Conservation (phyloP, 2,113 vertebrate species). For the Cyphomyrus discorhynchus region DNA sequence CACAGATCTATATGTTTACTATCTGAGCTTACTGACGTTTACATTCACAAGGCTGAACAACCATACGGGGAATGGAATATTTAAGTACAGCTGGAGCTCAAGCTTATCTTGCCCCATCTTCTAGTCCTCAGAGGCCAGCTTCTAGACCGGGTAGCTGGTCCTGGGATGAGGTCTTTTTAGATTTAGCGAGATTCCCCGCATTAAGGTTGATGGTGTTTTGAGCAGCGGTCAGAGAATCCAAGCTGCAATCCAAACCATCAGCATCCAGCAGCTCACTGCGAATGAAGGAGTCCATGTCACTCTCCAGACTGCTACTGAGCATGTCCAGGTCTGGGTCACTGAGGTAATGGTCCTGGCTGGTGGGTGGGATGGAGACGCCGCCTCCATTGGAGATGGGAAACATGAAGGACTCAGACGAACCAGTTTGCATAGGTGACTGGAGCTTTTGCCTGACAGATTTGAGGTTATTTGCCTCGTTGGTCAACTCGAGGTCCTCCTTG, state of each 20-base stretch:
- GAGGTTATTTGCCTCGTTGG: conserved; percentile 63
- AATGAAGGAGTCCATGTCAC: conserved; percentile 94
- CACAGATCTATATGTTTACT: background rate
- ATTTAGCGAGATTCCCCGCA: conserved; percentile 85
- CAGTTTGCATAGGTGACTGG: conserved; percentile 87
- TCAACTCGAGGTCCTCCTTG: conserved; percentile 67
- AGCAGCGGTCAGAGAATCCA: conserved; percentile 84
- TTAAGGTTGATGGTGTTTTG: conserved; percentile 87
- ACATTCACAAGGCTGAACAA: background rate
- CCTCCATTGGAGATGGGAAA: conserved; percentile 70
- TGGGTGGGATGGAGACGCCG: conserved; percentile 63
- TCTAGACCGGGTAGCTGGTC: conserved; percentile 95
- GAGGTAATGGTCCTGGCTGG: conserved; percentile 80
- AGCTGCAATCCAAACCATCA: conserved; percentile 95
- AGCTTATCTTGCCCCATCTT: background rate
- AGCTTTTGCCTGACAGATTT: conserved; percentile 77
- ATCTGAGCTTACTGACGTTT: background rate
- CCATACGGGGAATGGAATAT: background rate
- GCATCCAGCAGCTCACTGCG: conserved; percentile 96
- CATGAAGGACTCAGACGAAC: conserved; percentile 72
- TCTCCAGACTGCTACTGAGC: conserved; percentile 90
- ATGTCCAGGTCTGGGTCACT: conserved; percentile 89
- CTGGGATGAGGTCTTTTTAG: conserved; percentile 83
- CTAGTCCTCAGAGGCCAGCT: conserved; percentile 25
- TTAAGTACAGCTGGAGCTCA: background rate